Evolutionary conservation across 2,888 invertebrate species (phyloP), one percentile per base, ranked within the genome.

Genomic region (Pyrochroa serraticornis): DNA sequence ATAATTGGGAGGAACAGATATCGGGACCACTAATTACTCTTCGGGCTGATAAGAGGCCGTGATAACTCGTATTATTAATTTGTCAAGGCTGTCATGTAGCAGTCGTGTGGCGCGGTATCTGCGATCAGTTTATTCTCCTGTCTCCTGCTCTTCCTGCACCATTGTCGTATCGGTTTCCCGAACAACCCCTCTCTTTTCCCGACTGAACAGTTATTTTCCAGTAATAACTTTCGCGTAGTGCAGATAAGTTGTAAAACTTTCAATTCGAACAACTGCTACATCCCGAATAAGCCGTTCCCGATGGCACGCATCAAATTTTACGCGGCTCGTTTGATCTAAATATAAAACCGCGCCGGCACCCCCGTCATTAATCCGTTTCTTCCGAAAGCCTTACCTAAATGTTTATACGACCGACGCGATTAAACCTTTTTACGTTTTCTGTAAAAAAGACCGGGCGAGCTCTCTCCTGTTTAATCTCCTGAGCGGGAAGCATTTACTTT

Each of bases 31-130:
- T 68, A 67, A 68, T 68, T 67, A 66, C 66, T 57, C 53, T 53
- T 62, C 60, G 62, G 58, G 56, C 66, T 63, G 68, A 70, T 70
- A 68, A 69, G 66, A 63, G 65, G 39, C 62, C 57, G 60, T 58
- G 67, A 67, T 69, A 70, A 67, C 66, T 62, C 60, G 64, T 65
- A 69, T 69, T 70, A 70, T 70, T 69, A 69, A 70, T 70, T 70
- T 70, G 70, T 69, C 70, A 67, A 61, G 58, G 55, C 67, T 70
- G 70, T 69, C 70, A 68, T 67, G 70, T 69, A 63, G 63, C 66
- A 67, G 66, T 68, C 67, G 64, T 64, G 67, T 64, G 42, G 59
- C 60, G 65, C 60, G 66, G 64, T 67, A 69, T 68, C 67, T 66
- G 47, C 49, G 63, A 65, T 65, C 64, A 63, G 60, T 65, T 66